These are phyloP conservation scores for Drosophila orena DNA, from an alignment of 1,140 invertebrate genomes.

Conservation along the genomic window DNA sequence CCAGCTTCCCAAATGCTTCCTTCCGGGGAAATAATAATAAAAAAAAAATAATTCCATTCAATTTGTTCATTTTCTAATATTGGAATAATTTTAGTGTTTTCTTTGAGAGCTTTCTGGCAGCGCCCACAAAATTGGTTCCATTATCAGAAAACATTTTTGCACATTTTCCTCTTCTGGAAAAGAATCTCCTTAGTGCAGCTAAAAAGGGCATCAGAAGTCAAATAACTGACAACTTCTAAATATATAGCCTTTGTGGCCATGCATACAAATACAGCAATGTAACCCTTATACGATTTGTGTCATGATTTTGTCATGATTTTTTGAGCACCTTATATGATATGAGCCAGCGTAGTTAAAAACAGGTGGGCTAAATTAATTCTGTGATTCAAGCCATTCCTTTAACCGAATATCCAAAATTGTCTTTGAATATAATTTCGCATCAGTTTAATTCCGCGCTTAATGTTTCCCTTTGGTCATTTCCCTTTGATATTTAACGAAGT, in stretches of 20 bases:
- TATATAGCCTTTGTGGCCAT: too few relatives aligned
- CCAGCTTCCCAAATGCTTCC: too few relatives aligned
- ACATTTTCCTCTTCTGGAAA: neutral
- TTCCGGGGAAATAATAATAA: too few relatives aligned
- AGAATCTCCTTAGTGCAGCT: too few relatives aligned
- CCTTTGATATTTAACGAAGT: too few relatives aligned
- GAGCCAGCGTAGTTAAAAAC: neutral
- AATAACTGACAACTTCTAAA: neutral
- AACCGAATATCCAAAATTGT: neutral
- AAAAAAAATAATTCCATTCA: too few relatives aligned
- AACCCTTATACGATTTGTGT: too few relatives aligned
- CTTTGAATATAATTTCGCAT: constrained; percentile 1
- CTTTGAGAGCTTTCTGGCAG: neutral
- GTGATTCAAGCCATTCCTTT: neutral
- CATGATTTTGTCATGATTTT: too few relatives aligned
- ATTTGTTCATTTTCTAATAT: neutral
- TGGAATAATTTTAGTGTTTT: neutral
- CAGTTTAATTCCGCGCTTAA: neutral
- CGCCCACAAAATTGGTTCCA: neutral
- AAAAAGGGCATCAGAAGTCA: neutral
- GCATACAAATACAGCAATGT: too few relatives aligned
- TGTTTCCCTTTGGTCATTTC: too few relatives aligned
- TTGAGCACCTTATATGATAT: too few relatives aligned
- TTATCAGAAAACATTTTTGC: neutral
- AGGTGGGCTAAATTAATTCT: too few relatives aligned